Evolutionary conservation across 2,113 vertebrate species (phyloP).

Genomic region (Tupaia chinensis): DNA sequence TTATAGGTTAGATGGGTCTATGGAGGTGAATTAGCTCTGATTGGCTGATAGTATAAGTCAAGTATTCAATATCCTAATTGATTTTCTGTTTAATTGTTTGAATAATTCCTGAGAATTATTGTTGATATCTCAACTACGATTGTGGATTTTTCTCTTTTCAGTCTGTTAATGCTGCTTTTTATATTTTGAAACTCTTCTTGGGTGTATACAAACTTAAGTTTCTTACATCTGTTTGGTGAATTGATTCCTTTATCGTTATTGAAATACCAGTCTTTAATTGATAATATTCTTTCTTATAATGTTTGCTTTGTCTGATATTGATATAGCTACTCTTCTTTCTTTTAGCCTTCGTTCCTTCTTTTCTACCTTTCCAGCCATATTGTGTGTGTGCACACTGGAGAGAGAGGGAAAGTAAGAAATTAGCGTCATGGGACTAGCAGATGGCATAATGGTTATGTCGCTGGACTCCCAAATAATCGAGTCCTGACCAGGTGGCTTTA

Average conservation of each 20-base stretch:
- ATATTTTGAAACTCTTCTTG: not conserved
- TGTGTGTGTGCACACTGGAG: too few species aligned
- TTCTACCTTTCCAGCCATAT: too few species aligned
- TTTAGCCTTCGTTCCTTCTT: too few species aligned
- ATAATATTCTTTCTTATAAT: not conserved
- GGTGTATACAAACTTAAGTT: not conserved
- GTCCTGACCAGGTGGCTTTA: too few species aligned
- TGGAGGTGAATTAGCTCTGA: not conserved
- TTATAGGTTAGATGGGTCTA: not conserved
- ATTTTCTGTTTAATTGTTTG: not conserved
- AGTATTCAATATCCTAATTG: not conserved
- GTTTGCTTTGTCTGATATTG: constrained; percentile 3
- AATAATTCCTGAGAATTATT: not conserved
- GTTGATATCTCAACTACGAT: not conserved
- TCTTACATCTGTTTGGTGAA: not conserved
- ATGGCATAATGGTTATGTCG: too few species aligned
- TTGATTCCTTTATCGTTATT: not conserved
- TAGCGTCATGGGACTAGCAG: too few species aligned
- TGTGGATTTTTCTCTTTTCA: not conserved
- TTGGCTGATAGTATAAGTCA: not conserved
- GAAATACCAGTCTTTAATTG: not conserved
- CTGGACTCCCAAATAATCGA: too few species aligned
- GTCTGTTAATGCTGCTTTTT: not conserved
- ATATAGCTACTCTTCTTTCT: not conserved
- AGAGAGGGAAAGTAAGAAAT: too few species aligned